Conservation (phyloP, 2,113 vertebrate genomes). For the Nesospiza acunhae region DNA sequence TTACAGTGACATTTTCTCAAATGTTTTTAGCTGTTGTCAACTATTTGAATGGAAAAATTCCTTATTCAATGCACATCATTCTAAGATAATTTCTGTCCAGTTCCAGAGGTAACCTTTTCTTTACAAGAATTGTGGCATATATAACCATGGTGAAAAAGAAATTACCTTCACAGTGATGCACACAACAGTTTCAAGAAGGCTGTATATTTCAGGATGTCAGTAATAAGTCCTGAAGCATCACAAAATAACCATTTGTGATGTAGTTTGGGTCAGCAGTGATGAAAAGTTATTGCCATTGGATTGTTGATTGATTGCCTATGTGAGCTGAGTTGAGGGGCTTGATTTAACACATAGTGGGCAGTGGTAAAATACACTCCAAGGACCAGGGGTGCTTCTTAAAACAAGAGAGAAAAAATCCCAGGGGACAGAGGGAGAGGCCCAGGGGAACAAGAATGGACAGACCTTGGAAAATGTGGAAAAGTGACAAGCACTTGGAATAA, state of each 20-base stretch:
- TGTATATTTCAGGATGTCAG: neutral
- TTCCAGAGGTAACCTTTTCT: neutral
- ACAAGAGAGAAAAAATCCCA: neutral
- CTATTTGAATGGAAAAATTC: neutral
- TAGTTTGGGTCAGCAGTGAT: neutral
- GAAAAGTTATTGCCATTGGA: neutral
- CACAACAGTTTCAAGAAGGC: neutral
- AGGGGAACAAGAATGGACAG: neutral
- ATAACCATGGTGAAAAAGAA: neutral
- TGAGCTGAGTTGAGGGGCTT: neutral
- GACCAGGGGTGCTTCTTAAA: neutral
- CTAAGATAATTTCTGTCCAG: neutral
- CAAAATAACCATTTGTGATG: neutral
- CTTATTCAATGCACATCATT: neutral
- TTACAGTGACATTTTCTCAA: neutral
- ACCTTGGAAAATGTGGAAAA: neutral
- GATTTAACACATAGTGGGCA: fast-evolving
- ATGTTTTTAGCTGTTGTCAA: neutral
- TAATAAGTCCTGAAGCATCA: neutral
- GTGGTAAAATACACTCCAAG: neutral
- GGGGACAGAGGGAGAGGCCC: neutral
- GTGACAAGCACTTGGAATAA: neutral
- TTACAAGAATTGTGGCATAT: neutral
- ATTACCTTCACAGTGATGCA: neutral
- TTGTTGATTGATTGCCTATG: neutral